Evolutionary conservation across 1,140 invertebrate genomes (phyloP), one percentile per base, ranked within the genome.

Genomic region (Drosophila pachea): DNA sequence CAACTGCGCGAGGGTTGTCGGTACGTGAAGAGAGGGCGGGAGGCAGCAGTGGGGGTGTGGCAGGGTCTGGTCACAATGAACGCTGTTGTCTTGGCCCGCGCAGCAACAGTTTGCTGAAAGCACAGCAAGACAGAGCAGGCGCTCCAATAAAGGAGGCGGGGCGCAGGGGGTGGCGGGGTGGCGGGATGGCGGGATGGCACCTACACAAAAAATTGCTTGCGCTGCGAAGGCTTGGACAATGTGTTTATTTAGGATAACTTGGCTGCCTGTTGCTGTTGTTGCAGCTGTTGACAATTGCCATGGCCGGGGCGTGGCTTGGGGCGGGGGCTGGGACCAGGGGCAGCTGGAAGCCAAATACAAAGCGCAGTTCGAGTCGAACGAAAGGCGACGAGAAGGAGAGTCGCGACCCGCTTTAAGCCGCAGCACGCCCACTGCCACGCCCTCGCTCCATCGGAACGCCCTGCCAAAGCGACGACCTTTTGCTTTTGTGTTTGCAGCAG

Each of bases 221-320:
- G 64, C 73, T 79, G 78, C 75, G 68, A 66, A 56, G 38, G 73
- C 79, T 79, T 42, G 78, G 67, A 83, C 79, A 84, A 84, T 86
- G 81, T 84, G 79, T 84, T 84, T 84, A 84, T 84, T 84, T 84
- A 84, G 79, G 79, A 84, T 84, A 84, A 84, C 81, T 84, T 79
- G 74, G 86, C 81, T 75, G 67, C 36, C 67, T 53, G 11, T 48
- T 42, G 32, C 52, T 69, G 33, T 40, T 60, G 16, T 60, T 60
- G 40, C 64, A 74, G 64, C 75, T 70, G 73, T 79, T 83, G 79
- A 86, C 81, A 84, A 79, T 86, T 79, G 75, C 61, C 50, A 66
- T 29, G 47, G 47, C 2, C 45, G 58, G 22, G 61, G 54, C 38
- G 31, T 50, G 35, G 54, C 7, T 14, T 4, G 0, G 6, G 9